These are phyloP conservation scores for Myotis davidii DNA, from an alignment of 2,113 vertebrate species.

Conservation along the genomic window DNA sequence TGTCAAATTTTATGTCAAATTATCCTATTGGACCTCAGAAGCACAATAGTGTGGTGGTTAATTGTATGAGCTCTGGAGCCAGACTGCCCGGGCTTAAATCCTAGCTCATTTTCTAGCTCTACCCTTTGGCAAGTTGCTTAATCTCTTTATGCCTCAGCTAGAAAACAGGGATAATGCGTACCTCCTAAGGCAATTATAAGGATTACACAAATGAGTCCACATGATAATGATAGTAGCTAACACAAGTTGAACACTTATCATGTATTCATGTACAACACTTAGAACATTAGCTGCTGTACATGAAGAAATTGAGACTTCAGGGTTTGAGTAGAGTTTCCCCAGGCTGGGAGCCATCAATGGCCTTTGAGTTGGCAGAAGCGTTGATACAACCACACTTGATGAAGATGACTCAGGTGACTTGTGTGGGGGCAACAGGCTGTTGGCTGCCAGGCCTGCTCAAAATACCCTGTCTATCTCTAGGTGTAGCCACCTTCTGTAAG, in stretches of 20 bases:
- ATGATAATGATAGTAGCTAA: conserved; percentile 35
- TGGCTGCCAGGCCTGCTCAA: conserved; percentile 43
- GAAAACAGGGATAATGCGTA: conserved; percentile 23
- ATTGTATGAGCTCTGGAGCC: not conserved
- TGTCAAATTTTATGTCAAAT: conserved; percentile 27
- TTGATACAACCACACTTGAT: conserved; percentile 2
- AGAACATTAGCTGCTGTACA: conserved; percentile 33
- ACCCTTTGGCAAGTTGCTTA: conserved; percentile 28
- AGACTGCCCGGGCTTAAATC: not conserved
- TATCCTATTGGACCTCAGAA: not conserved
- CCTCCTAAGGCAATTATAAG: not conserved
- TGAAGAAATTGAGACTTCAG: conserved; percentile 17
- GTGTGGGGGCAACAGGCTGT: not conserved
- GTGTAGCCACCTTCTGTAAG: conserved; percentile 93
- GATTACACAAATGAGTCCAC: not conserved
- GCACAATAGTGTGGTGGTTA: not conserved
- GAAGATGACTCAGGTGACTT: conserved; percentile 19
- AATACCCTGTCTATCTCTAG: conserved; percentile 71
- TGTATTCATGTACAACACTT: conserved; percentile 39
- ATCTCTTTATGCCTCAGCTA: not conserved
- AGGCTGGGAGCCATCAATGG: not conserved
- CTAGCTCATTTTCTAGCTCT: not conserved
- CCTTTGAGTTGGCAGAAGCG: conserved; percentile 9
- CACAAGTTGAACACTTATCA: not conserved
- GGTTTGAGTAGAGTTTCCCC: not conserved